Base-by-base conservation (phyloP, 2,113 vertebrate species). In the Sitta europaea region DNA sequence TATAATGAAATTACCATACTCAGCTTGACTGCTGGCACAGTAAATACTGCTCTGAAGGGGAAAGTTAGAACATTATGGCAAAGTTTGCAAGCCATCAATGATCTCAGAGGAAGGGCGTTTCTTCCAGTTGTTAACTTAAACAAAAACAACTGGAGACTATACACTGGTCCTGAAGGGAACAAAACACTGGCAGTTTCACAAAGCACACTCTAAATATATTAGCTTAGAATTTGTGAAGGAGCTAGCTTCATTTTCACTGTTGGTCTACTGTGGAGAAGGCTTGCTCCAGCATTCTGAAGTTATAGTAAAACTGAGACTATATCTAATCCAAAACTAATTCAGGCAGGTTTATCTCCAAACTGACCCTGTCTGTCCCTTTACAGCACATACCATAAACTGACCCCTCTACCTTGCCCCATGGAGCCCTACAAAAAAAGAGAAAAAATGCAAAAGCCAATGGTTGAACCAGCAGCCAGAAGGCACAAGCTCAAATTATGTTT, bases 41-140 rank as follows among this genome's bases (percentile, higher is more conserved):
- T 77, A 88, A 90, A 82, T 31, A 14, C 14, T 76, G 12, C 63
- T 93, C 71, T 94, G 70, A 90, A 81, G 55, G 31, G 51, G 78
- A 93, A 94, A 76, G 85, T 73, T 62, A 92, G 78, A 95, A 90
- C 67, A 90, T 86, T 93, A 96, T 33, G 85, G 38, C 71, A 94
- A 88, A 82, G 71, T 96, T 96, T 91, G 70, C 48, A 94, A 91
- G 90, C 66, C 81, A 93, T 96, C 73, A 62, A 38, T 96, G 95
- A 97, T 93, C 95, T 97, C 87, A 96, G 95, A 95, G 92, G 95
- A 97, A 96, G 94, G 95, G 92, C 4, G 88, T 96, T 96, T 91
- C 94, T 96, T 95, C 81, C 85, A 95, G 62, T 85, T 87, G 58
- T 91, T 92, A 96, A 92, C 57, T 91, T 92, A 90, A 95, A 95